Evolutionary conservation across 2,113 vertebrate genomes (phyloP), one percentile per base, ranked within the genome.

Genomic region (Pachycephala philippinensis): DNA sequence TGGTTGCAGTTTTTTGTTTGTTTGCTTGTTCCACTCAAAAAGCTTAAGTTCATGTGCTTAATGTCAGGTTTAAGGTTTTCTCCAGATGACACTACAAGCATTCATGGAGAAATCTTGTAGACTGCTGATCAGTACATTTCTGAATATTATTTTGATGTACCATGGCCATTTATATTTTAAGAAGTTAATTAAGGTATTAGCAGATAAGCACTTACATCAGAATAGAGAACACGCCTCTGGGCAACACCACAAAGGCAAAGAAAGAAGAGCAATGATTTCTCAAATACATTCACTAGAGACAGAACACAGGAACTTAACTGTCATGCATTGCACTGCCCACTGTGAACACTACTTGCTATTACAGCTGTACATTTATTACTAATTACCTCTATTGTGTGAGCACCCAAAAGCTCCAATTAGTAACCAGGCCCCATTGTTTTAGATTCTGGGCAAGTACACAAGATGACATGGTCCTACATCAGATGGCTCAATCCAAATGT

Each of bases 281-380:
- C 57, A 80, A n/a, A 80, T 6, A 52, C n/a, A 69, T 87, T 80
- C 33, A 65, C n/a, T 4, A 49, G 89, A 49, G 87, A 71, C 7
- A 78, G 56, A 85, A 87, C 21, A 52, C 2, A 87, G 28, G 26
- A 84, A 39, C 60, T 78, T 15, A 75, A 89, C 57, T 49, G 37
- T 27, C 93, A 45, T 1, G 11, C 28, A 53, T 9, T 35, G 57
- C 61, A 87, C 11, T 60, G 81, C 65, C 40, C 30, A 44, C 40
- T 49, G 56, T 40, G 72, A 92, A 66, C 42, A 15, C 13, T 18
- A 37, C 68, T 83, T 65, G 53, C 59, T 83, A 50, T 64, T 82
- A 89, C 56, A 95, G 89, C 87, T 87, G 69, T 49, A 50, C 37
- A 30, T 61, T 97, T 87, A 86, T 56, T 87, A 81, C 80, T 93